Percentiles rank a stretch among this genome's conserved stretches.
phyloP scores from a whole-genome alignment of 2,113 vertebrate genomes.

The Oryzias melastigma region DNA sequence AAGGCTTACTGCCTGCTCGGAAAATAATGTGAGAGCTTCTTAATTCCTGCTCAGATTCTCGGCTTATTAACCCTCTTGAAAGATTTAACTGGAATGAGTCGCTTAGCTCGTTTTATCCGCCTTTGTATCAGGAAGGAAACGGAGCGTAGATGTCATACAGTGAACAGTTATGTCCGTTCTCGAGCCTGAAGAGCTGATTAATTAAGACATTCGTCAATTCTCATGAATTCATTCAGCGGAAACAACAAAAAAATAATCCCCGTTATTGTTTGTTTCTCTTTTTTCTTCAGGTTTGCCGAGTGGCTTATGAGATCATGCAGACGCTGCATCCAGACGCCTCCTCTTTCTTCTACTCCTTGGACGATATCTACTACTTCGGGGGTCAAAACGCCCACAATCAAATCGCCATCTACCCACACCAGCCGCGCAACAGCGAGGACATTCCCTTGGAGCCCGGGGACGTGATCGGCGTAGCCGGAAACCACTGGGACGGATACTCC shows the following conservation, averaged over 20 bases:
- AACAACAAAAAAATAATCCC: slow-evolving; percentile 13
- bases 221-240: not conserved
- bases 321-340: slow-evolving; percentile 96
- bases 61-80: slow-evolving; percentile 37
- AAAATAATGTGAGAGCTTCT: slow-evolving; percentile 31
- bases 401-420: slow-evolving; percentile 92
- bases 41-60: slow-evolving; percentile 29
- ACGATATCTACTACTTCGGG: slow-evolving; percentile 99
- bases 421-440: slow-evolving; percentile 89
- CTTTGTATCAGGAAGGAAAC: slow-evolving; percentile 9
- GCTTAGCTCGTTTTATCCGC: slow-evolving; percentile 22
- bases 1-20: slow-evolving; percentile 14
- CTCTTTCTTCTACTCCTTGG: slow-evolving; percentile 93
- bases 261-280: not conserved
- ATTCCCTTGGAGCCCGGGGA: slow-evolving; percentile 95
- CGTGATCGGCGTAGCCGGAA: slow-evolving; percentile 94
- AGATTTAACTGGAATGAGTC: slow-evolving; percentile 16
- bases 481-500: slow-evolving; percentile 98
- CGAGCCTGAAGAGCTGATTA: not conserved
- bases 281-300: slow-evolving; percentile 88
- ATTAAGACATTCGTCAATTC: not conserved
- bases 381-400: slow-evolving; percentile 99
- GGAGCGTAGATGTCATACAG: slow-evolving; percentile 4
- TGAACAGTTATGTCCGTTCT: slow-evolving; percentile 1
- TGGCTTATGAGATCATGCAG: slow-evolving; percentile 99